Base-by-base conservation (phyloP, 1,140 invertebrate genomes). In the Orius insidiosus region DNA sequence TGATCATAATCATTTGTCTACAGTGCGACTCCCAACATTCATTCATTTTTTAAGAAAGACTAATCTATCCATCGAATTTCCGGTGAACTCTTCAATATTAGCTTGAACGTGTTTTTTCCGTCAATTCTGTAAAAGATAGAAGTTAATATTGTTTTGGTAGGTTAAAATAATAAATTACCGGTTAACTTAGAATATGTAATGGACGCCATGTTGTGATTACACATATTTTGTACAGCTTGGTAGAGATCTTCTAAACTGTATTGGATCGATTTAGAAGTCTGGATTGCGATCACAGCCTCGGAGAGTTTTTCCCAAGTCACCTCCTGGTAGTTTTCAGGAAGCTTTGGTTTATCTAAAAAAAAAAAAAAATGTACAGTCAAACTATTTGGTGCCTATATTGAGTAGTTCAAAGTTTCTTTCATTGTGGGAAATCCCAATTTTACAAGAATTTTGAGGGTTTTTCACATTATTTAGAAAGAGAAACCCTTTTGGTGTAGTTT, bases 1-100 rank as follows among this genome's bases (percentile, higher is more conserved):
- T 71, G 53, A 97, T 95, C 90, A 98, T 96, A 43, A 94, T 94
- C 92, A 97, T 96, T 65, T 98, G 94, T 51, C 85, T 74, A 64
- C 93, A 97, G 61, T 95, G 92, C 0, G 80, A 78, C 52, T 84
- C 74, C 93, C 94, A 97, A 63, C 89, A 93, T 50, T 81, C 79
- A 59, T 96, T 92, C 72, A 97, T 87, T 55, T 85, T 58, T 93
- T 92, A 34, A 97, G 68, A 64, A 96, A 94, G 57, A 89, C 76
- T 61, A 89, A 74, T 55, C 82, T 76, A 62, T 94, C 89, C 74
- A 90, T 84, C 24, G 80, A 84, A 56, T 92, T 85, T 0, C 78
- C 78, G 50, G 88, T 65, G 59, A 96, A 93, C 56, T 90, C 80
- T 56, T 89, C 76, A 24, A 96, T 82, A 56, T 87, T 89, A 1